Base-by-base conservation (phyloP, 2,113 vertebrate genomes). In the Campylorhamphus procurvoides region DNA sequence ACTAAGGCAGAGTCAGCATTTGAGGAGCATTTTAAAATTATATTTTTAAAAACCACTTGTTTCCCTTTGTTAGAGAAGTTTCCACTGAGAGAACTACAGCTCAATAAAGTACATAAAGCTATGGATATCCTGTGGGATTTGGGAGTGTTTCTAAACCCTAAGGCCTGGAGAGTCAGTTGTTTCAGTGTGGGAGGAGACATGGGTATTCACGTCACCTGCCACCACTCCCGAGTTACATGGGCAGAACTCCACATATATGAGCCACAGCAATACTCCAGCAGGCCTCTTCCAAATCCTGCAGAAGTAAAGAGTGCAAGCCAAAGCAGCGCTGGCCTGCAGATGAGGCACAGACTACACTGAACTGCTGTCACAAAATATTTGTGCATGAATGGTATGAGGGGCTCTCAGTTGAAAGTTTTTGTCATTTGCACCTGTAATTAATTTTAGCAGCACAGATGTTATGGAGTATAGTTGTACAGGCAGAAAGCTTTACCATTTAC, bases 301-400 rank as follows among this genome's bases (percentile, higher is more conserved):
- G 18, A 83, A 72, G 28, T 15, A 46, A 76, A 14, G 20, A 42
- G 8, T 60, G 13, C 12, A 50, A 46, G 18, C n/a, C 5, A 67
- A 87, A 81, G 13, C 18, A 55, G 49, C 35, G 9, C 23, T 63
- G 40, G 9, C 12, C 39, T 12, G 35, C 31, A 85, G 23, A 27
- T 46, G 18, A 50, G 9, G 7, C 25, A 31, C 0, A 46, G 33
- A 10, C 4, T 49, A 6, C 14, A 5, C 1, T 31, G 74, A 82
- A 78, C 18, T 75, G 2, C 28, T 82, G 11, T 40, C 58, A 69
- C 19, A 83, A 79, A 24, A 46, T 73, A 31, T 49, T 84, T 78
- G 13, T 0, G 0, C 22, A 5, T 25, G 24, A 22, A 46, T 62
- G 28, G 8, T 76, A 12, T 46, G 18, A 53, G 25, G 13, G 18